These are phyloP conservation scores for Eupithecia subumbrata DNA, from an alignment of 2,888 invertebrate genomes.

Conservation along the genomic window DNA sequence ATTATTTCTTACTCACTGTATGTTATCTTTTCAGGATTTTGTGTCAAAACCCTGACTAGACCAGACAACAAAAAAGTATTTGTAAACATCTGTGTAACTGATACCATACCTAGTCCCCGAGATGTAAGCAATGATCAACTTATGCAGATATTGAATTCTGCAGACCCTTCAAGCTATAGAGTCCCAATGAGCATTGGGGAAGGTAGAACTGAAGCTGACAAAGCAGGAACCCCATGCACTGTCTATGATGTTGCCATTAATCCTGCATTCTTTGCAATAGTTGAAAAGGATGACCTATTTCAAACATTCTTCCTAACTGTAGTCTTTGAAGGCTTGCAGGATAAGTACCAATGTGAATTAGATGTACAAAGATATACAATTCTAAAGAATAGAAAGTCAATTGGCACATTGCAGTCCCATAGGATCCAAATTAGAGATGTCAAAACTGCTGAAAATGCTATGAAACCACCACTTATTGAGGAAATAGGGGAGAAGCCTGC, in stretches of 20 bases:
- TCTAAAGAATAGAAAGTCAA: slow-evolving; percentile 88
- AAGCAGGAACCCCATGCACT: slow-evolving; percentile 88
- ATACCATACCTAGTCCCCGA: slow-evolving; percentile 88
- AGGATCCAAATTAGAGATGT: slow-evolving; percentile 89
- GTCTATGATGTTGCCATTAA: slow-evolving; percentile 94
- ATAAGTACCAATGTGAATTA: slow-evolving; percentile 90
- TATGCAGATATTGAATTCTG: slow-evolving; percentile 86
- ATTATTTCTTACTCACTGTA: background rate
- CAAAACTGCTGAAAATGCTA: slow-evolving; percentile 68
- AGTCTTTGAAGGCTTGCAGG: slow-evolving; percentile 88
- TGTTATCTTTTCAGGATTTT: slow-evolving; percentile 85
- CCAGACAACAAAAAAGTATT: slow-evolving; percentile 90
- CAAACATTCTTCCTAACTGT: slow-evolving; percentile 91
- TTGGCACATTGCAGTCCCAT: slow-evolving; percentile 89
- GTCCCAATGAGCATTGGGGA: slow-evolving; percentile 97
- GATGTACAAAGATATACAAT: slow-evolving; percentile 86
- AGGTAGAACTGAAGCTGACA: slow-evolving; percentile 90
- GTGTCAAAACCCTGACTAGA: slow-evolving; percentile 89
- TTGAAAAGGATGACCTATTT: slow-evolving; percentile 88
- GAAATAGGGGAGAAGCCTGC: slow-evolving; percentile 75
- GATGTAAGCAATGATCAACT: slow-evolving; percentile 89
- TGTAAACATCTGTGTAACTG: slow-evolving; percentile 93
- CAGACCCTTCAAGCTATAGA: slow-evolving; percentile 88
- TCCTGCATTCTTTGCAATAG: slow-evolving; percentile 89
- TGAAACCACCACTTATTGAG: slow-evolving; percentile 83